Evolutionary conservation across 1,140 invertebrate species (phyloP), one percentile per base, ranked within the genome.

Genomic region (Cataglyphis hispanica): DNA sequence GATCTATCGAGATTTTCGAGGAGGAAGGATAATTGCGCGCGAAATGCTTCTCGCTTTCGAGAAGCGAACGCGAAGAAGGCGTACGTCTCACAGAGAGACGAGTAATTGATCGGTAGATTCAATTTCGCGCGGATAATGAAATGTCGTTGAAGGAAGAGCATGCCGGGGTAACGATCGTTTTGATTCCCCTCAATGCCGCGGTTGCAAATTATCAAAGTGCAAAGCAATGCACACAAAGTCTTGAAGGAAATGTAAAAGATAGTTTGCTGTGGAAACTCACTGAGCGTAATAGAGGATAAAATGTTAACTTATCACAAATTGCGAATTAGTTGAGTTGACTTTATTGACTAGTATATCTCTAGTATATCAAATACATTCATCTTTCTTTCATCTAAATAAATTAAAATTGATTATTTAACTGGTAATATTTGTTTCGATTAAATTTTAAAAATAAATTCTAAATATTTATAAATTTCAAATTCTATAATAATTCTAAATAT

Each of bases 71-170:
- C 64, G 53, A 81, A 81, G 67, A 46, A 74, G 56, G 34, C 34
- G 56, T 31, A 22, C 37, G 19, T 43, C 69, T 70, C 66, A 72
- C 58, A 43, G 75, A 81, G 86, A 75, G 86, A 75, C 80, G 84
- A 67, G 86, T 91, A 91, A 91, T 91, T 91, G 90, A 91, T 91
- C 90, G 86, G 66, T 64, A 85, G 84, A 89, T 91, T 84, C 90
- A 91, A 91, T 91, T 91, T 91, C 90, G 84, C 58, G 56, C 56
- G 53, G 70, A 86, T 91, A 91, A 91, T 91, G 90, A 91, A 86
- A 91, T 78, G 89, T 84, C 72, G 43, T 70, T 7, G 72, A 77
- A 50, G 56, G 78, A 88, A 86, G 69, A 70, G 69, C 46, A 27
- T 64, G 64, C 53, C 37, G 58, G 67, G 40, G 46, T 61, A 80